Conservation (phyloP, 2,888 invertebrate species). For the Lasioglossum zephyrum region DNA sequence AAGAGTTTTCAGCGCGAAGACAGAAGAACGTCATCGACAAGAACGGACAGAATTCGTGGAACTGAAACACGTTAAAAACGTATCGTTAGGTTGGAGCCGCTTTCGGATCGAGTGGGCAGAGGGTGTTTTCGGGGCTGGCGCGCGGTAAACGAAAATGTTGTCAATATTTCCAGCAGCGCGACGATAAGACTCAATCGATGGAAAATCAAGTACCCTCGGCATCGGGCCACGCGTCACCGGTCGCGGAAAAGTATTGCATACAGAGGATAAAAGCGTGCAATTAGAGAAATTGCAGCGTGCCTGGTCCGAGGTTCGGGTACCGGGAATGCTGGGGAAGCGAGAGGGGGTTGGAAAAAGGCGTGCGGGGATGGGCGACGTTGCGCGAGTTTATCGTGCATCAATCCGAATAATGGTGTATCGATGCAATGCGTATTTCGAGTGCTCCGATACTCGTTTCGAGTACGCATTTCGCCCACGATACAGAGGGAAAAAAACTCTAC, state of each 20-base stretch:
- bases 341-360: not conserved
- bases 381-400: conserved; percentile 67
- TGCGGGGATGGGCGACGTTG: conserved; percentile 6
- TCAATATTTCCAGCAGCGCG: conserved; percentile 66
- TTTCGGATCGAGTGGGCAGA: not conserved
- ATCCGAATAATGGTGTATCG: conserved; percentile 70
- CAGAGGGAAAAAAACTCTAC: conserved; percentile 18
- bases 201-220: conserved; percentile 70
- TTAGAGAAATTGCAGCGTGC: conserved; percentile 70
- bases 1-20: not conserved
- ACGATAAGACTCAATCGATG: conserved; percentile 73
- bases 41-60: not conserved
- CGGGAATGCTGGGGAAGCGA: not conserved
- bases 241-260: conserved; percentile 63
- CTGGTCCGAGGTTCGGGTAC: not conserved
- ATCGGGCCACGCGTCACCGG: conserved; percentile 47
- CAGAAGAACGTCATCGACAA: not conserved
- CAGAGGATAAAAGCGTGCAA: conserved; percentile 69
- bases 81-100: not conserved
- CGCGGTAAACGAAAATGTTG: conserved; percentile 68
- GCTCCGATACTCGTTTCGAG: conserved; percentile 62
- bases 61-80: conserved; percentile 28
- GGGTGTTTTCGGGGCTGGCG: not conserved
- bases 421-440: conserved; percentile 69
- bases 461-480: conserved; percentile 38